Base-by-base conservation (phyloP, 1,140 invertebrate species). In the Zaprionus davidi region DNA sequence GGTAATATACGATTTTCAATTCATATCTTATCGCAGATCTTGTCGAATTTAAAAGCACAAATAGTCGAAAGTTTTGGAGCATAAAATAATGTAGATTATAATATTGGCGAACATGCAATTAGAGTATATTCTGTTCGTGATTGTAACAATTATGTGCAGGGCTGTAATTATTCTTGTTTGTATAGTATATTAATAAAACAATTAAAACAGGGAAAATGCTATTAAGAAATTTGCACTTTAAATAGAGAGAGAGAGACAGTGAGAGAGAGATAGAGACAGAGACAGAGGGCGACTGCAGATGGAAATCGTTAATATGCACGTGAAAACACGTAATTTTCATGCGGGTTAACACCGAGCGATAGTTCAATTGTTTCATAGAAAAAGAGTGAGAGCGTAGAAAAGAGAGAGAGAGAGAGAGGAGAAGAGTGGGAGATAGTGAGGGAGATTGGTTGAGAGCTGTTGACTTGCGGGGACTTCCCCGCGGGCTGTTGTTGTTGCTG, bases 161-260 rank as follows among this genome's bases (percentile, higher is more conserved):
- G 7, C 31, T 75, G 34, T 71, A 75, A 75, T 75, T 75, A 75
- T 58, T 62, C 51, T 70, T 64, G 67, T 71, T 74, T 69, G 71
- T 58, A 74, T 73, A 60, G 71, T 58, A 74, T 73, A 60, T 38
- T 64, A 57, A 66, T 20, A 51, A 26, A 51, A 76, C 73, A 76
- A 76, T 76, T 56, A 76, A 71, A 75, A 75, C 60, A 60, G 71
- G 72, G 34, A 59, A 59, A 75, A 76, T 38, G 62, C 62, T 72
- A 76, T 76, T 76, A 76, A 44, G 36, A 58, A 56, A 57, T 67
- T 41, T 56, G 31, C 34, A 44, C 49, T 59, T 31, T 59, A 34
- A 34, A 34, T 11, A 34, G 31, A 34, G 41, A 34, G 20, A 36
- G 17, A 44, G 6, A 7, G 41, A 44, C 2, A 44, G 2, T 1